phyloP scores from a whole-genome alignment of 2,113 vertebrate genomes.

The Callaeas wilsoni region DNA sequence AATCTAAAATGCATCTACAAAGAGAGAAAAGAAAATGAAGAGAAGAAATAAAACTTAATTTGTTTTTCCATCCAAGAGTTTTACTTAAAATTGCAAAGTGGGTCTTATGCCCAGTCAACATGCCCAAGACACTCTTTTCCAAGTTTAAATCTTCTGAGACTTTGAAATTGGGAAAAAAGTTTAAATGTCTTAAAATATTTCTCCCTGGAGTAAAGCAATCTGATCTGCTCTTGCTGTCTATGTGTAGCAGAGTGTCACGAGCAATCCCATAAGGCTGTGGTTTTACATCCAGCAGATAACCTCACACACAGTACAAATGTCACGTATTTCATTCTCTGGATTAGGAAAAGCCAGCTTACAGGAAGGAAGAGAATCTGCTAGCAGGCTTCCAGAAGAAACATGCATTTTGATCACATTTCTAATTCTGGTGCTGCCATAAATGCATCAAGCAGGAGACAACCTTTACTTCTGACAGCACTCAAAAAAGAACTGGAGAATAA shows the following conservation, averaged over 20 bases:
- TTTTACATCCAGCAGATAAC: background rate
- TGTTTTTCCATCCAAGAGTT: background rate
- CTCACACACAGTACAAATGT: background rate
- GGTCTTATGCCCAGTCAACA: background rate
- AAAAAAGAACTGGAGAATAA: background rate
- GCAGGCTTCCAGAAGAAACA: background rate
- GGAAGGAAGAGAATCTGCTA: background rate
- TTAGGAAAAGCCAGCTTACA: background rate
- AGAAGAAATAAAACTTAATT: background rate
- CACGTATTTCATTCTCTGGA: background rate
- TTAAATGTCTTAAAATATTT: background rate
- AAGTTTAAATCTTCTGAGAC: background rate
- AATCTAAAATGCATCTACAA: background rate
- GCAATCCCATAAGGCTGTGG: background rate
- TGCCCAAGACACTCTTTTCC: background rate
- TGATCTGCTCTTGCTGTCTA: background rate
- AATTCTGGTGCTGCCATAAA: background rate
- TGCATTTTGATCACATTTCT: background rate
- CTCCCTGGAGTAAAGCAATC: background rate
- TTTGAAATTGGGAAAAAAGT: background rate
- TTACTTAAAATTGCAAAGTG: background rate
- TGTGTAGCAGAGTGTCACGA: background rate
- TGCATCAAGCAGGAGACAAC: background rate
- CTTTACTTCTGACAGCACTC: background rate
- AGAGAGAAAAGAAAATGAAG: background rate